These are phyloP conservation scores for Eupithecia inturbata DNA, from an alignment of 2,888 invertebrate species.

Conservation along the genomic window DNA sequence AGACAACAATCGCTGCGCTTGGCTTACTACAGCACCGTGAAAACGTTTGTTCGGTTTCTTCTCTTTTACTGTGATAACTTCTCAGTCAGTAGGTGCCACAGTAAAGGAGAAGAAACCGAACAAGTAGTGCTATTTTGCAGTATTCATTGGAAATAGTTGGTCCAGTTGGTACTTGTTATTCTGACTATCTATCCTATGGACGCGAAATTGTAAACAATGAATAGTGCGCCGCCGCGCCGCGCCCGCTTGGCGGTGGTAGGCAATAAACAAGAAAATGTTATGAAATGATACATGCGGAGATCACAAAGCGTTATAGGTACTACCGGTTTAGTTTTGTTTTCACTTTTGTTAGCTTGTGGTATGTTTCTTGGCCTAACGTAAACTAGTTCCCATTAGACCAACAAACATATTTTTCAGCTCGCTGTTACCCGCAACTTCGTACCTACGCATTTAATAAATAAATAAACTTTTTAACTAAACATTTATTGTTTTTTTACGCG, in stretches of 20 bases:
- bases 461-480: no score
- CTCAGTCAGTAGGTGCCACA: not conserved
- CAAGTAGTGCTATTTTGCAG: not conserved
- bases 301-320: constrained; percentile 33
- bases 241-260: constrained; percentile 45
- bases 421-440: not conserved
- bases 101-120: no score
- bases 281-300: constrained; percentile 72
- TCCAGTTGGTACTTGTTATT: constrained; percentile 69
- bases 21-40: no score
- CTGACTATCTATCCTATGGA: constrained; percentile 66
- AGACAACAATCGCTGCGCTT: no score
- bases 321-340: constrained; percentile 22
- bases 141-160: constrained; percentile 16
- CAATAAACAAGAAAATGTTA: constrained; percentile 71
- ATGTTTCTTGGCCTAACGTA: not conserved
- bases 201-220: constrained; percentile 71
- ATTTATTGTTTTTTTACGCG: not conserved
- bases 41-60: no score
- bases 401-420: not conserved
- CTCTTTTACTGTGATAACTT: not conserved
- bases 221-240: constrained; percentile 57
- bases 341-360: not conserved
- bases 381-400: no score
- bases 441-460: not conserved